Evolutionary conservation across 2,113 vertebrate species (phyloP).

Genomic region (Capreolus pygargus): DNA sequence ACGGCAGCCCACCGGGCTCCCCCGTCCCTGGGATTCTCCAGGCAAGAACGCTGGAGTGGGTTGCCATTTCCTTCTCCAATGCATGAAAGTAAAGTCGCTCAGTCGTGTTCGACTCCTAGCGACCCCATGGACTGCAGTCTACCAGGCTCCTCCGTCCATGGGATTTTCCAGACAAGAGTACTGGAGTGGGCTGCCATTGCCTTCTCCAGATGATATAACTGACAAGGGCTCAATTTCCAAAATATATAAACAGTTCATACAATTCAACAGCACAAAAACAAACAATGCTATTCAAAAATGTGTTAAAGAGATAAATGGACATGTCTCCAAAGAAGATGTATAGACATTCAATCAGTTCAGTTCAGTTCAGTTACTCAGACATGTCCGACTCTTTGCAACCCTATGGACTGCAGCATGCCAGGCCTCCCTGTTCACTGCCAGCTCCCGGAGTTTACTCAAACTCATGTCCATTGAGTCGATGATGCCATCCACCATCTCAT

Average conservation of each 20-base stretch:
- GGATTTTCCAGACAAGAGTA: not conserved
- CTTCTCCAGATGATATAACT: not conserved
- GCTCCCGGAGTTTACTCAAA: not conserved
- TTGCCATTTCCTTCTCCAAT: not conserved
- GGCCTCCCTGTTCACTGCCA: not conserved
- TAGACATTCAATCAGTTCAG: not conserved
- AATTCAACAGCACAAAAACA: not conserved
- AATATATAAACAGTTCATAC: not conserved
- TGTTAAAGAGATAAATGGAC: not conserved
- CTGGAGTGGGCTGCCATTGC: not conserved
- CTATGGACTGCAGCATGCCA: not conserved
- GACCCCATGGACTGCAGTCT: not conserved
- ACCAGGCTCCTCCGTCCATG: not conserved
- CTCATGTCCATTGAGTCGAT: not conserved
- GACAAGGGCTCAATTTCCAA: not conserved
- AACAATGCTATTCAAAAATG: not conserved
- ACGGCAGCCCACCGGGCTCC: not conserved
- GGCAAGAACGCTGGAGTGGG: not conserved
- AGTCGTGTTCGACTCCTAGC: rapidly evolving
- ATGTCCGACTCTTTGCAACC: not conserved
- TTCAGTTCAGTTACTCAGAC: not conserved
- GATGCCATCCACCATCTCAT: not conserved
- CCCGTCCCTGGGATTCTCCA: not conserved
- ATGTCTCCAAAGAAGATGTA: not conserved
- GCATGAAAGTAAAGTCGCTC: not conserved